Evolutionary conservation across 2,113 vertebrate genomes (phyloP), one percentile per base, ranked within the genome.

Genomic region (Pygoscelis adeliae): DNA sequence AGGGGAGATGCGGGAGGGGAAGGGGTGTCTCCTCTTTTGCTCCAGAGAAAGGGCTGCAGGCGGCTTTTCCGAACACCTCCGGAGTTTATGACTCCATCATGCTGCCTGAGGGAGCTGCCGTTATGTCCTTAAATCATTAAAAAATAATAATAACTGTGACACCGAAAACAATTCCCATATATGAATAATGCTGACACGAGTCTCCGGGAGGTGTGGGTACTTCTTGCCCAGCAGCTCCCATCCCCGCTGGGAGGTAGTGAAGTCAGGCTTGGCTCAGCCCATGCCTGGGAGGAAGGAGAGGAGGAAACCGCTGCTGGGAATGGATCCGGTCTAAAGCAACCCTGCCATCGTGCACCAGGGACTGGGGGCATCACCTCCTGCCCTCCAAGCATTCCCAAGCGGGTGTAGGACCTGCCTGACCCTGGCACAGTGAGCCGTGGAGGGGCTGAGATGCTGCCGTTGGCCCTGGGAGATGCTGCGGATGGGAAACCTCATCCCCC

Each of bases 121-220:
- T 78, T 74, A 23, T 30, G 53, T 69, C 87, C 90, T 93, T 94
- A 93, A 89, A 95, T 96, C 72, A 66, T 59, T 74, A 66, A 76
- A 78, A n/a, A 70, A 40, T 21, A 83, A 44, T 32, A 95, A 86
- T 12, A 87, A 72, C 70, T 1, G 0, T 52, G 76, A 69, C 34
- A 69, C 20, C 78, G 72, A 62, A 91, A 42, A 3, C 91, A 81
- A 77, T 70, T 76, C 79, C 65, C 46, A 3, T 6, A 13, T 36
- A 61, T 11, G 36, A 81, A 61, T 81, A 66, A 82, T 9, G 22
- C 73, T 20, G 6, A 77, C 3, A 7, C 3, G 4, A 34, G 44
- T 34, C 80, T 62, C 74, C 1, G 1, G 46, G 66, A 80, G n/a
- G 63, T 32, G 78, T 50, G 10, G 38, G 80, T 30, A 11, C 73